phyloP scores from a whole-genome alignment of 1,140 invertebrate genomes.

The Bilobella aurantiaca region DNA sequence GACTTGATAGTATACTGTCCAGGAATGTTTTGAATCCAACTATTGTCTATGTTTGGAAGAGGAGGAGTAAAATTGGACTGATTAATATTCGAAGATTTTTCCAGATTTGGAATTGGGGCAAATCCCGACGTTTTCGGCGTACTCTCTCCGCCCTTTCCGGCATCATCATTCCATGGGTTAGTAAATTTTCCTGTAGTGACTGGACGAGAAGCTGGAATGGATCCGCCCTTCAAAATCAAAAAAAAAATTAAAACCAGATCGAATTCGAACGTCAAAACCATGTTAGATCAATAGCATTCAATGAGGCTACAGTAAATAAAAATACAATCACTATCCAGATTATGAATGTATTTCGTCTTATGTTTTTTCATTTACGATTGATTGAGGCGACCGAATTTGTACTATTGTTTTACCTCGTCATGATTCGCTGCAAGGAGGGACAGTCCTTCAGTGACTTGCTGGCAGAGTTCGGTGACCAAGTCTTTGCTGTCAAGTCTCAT shows the following conservation, averaged over 20 bases:
- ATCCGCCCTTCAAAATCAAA: too few species aligned
- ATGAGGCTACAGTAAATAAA: too few species aligned
- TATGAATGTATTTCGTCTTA: too few species aligned
- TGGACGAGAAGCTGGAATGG: too few species aligned
- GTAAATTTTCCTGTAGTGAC: slow-evolving; percentile 30
- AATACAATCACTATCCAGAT: too few species aligned
- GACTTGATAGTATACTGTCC: neutral
- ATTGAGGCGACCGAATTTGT: slow-evolving; percentile 3
- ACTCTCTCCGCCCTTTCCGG: slow-evolving; percentile 6
- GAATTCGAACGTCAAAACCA: too few species aligned
- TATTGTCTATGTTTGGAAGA: neutral
- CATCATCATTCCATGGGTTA: slow-evolving; percentile 32
- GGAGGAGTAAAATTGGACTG: neutral
- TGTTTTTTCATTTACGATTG: neutral
- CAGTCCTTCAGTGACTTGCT: slow-evolving; percentile 72
- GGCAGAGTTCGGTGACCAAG: slow-evolving; percentile 69
- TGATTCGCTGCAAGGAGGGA: slow-evolving; percentile 63
- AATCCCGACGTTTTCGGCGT: neutral
- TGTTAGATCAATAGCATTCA: too few species aligned
- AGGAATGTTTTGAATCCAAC: slow-evolving; percentile 8
- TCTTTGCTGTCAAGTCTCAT: slow-evolving; percentile 30
- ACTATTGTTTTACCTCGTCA: slow-evolving; percentile 46
- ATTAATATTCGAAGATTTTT: slow-evolving; percentile 4
- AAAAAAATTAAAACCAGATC: too few species aligned
- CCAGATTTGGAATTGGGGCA: neutral